Percentiles rank a stretch among this genome's conserved stretches.
phyloP scores from a whole-genome alignment of 2,888 invertebrate genomes.

The Trachelus stipa region DNA sequence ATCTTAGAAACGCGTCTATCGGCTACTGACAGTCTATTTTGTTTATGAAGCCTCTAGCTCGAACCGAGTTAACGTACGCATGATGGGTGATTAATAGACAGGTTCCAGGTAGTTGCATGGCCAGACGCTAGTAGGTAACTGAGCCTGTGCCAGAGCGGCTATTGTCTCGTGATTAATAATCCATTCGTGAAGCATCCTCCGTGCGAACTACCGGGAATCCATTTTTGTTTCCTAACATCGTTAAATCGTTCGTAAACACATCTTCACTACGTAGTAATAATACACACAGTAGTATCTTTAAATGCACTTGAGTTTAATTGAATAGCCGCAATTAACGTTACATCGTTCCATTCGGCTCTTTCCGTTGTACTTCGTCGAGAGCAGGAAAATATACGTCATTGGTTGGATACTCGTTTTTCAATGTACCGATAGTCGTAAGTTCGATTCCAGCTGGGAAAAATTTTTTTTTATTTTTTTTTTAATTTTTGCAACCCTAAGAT shows the following conservation, averaged over 20 bases:
- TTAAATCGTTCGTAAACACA: constrained; percentile 1
- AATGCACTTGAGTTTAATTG: not conserved
- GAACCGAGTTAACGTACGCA: constrained; percentile 46
- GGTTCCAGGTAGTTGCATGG: constrained; percentile 50
- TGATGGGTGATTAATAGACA: constrained; percentile 60
- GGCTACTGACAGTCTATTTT: constrained; percentile 35
- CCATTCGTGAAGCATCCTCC: constrained; percentile 40
- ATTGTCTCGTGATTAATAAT: constrained; percentile 60
- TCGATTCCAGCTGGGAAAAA: not conserved
- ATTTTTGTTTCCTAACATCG: constrained; percentile 16
- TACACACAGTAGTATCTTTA: not conserved
- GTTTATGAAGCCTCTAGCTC: constrained; percentile 51
- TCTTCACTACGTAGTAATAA: not conserved
- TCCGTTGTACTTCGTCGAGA: not conserved
- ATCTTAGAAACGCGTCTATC: constrained; percentile 43
- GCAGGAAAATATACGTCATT: not conserved
- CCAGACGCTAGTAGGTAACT: constrained; percentile 15
- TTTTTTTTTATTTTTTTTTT: not conserved
- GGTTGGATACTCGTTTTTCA: not conserved
- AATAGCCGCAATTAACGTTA: not conserved
- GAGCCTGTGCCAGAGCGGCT: constrained; percentile 29
- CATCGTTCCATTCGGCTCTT: not conserved
- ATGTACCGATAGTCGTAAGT: not conserved
- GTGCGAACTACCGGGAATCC: constrained; percentile 21
- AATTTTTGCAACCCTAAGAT: not conserved